Evolutionary conservation across 1,140 invertebrate species (phyloP), one percentile per base, ranked within the genome.

Genomic region (Drosophila bocki): DNA sequence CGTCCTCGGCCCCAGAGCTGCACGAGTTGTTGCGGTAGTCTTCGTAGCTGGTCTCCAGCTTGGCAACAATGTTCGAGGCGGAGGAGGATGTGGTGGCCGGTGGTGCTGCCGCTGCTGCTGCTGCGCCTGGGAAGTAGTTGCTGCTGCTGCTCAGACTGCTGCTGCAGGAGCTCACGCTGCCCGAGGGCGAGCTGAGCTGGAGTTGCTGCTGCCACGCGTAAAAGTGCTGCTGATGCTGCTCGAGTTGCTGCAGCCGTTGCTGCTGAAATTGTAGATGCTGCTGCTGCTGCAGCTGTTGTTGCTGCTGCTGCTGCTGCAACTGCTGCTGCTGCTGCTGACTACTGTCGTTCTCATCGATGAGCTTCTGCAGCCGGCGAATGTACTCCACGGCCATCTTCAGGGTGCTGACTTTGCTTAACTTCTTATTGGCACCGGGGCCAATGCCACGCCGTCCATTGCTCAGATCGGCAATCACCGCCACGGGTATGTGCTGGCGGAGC

Each of bases 371-470:
- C 75, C 96, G 96, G 64, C 96, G 95, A 75, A 99, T 99, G 92
- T 99, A 99, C 92, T 99, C 97, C 0, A 99, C 98, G 3, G 98
- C 98, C 91, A 98, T 95, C 67, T 97, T 94, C 22, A 99, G 93
- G 0, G 98, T 99, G 91, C 99, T 98, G 26, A 99, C 98, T 95
- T 99, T 99, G 91, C 97, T 98, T 17, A 99, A 94, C 92, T 99
- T 98, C 91, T 98, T 98, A 68, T 94, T 95, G 32, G 95, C 95
- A 17, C 96, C 95, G 15, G 91, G 91, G 0, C 91, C 91, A 35
- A 92, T 92, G 67, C 91, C 91, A 54, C 96, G 94, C 1, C 96
- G 94, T 3, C 95, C 95, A 42, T 95, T 94, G 26, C 94, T 94
- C 51, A 97, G 94, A 68, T 95, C 96, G 82, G 95, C 95, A 3